These are phyloP conservation scores for Acrobasis suavella DNA, from an alignment of 2,888 invertebrate genomes.

Conservation along the genomic window DNA sequence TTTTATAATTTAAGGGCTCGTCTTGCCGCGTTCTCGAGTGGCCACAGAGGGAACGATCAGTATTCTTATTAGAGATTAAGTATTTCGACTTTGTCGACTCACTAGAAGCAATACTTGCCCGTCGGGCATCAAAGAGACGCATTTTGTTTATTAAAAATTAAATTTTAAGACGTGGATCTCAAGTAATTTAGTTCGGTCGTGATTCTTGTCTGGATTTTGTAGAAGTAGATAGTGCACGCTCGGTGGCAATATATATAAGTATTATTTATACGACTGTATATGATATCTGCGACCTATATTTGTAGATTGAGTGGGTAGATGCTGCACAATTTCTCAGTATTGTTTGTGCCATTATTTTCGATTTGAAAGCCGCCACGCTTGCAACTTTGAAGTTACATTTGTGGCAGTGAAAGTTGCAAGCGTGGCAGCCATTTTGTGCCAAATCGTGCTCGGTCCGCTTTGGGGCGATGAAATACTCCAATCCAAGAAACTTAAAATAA, in stretches of 20 bases:
- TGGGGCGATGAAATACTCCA: background rate
- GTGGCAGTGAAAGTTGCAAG: background rate
- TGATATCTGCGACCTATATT: conserved; percentile 48
- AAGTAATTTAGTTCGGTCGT: conserved; percentile 69
- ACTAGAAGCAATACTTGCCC: conserved; percentile 57
- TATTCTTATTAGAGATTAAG: conserved; percentile 54
- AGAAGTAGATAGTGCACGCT: conserved; percentile 70
- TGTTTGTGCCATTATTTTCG: conserved; percentile 18
- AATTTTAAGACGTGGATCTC: conserved; percentile 74
- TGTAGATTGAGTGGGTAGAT: conserved; percentile 27
- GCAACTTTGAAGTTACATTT: background rate
- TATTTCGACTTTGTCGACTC: conserved; percentile 44
- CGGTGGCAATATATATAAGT: conserved; percentile 59
- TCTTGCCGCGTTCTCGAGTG: conserved; percentile 58
- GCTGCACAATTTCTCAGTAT: conserved; percentile 21
- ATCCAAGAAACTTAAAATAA: background rate
- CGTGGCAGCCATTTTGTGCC: conserved; percentile 31
- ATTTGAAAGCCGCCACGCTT: conserved; percentile 8
- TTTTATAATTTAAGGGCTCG: conserved; percentile 36
- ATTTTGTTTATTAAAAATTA: conserved; percentile 57
- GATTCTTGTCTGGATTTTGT: conserved; percentile 36
- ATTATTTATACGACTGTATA: conserved; percentile 36
- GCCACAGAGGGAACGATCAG: conserved; percentile 51
- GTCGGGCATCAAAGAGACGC: conserved; percentile 72
- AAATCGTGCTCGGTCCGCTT: conserved; percentile 25